Evolutionary conservation across 2,888 invertebrate species (phyloP).

Genomic region (Acleris holmiana): DNA sequence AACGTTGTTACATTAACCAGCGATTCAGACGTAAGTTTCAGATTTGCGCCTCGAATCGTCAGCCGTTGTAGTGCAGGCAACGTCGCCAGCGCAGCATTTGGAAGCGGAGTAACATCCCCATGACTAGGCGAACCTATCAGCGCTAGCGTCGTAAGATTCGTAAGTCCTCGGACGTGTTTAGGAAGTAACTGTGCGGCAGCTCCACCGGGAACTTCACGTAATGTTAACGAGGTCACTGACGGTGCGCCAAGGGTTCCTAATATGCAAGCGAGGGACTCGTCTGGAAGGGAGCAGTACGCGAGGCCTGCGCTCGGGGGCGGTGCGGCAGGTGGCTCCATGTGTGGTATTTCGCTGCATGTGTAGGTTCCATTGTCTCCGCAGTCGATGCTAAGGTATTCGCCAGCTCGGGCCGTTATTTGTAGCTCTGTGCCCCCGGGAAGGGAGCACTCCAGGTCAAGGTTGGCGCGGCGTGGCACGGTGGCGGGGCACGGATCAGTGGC

Average conservation of each 20-base stretch:
- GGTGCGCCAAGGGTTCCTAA: constrained; percentile 58
- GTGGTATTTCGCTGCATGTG: constrained; percentile 23
- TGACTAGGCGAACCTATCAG: constrained; percentile 8
- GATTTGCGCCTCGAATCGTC: constrained; percentile 15
- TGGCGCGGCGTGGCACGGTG: constrained; percentile 6
- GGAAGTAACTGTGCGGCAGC: constrained; percentile 83
- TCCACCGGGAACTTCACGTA: constrained; percentile 90
- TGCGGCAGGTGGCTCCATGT: constrained; percentile 6
- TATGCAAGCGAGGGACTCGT: constrained; percentile 28
- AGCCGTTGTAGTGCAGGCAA: constrained; percentile 27
- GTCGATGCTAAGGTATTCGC: constrained; percentile 18
- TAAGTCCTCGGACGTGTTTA: constrained; percentile 8
- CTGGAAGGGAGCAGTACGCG: constrained; percentile 20
- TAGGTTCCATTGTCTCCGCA: constrained; percentile 16
- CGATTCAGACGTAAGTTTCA: constrained; percentile 14
- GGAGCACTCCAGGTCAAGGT: constrained; percentile 16
- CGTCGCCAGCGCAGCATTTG: constrained; percentile 21
- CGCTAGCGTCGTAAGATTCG: constrained; percentile 17
- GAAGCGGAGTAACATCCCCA: constrained; percentile 2
- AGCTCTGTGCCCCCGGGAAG: constrained; percentile 19
- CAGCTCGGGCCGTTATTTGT: constrained; percentile 13
- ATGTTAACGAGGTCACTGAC: constrained; percentile 83
- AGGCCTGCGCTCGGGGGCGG: constrained; percentile 17
- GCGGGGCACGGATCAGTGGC: constrained; percentile 13
- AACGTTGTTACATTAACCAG: constrained; percentile 11